Percentiles rank a stretch among this genome's conserved stretches.
Evolutionary conservation across 2,797 vertebrate genomes (phyloP).

Genomic region (Bucorvus abyssinicus): DNA sequence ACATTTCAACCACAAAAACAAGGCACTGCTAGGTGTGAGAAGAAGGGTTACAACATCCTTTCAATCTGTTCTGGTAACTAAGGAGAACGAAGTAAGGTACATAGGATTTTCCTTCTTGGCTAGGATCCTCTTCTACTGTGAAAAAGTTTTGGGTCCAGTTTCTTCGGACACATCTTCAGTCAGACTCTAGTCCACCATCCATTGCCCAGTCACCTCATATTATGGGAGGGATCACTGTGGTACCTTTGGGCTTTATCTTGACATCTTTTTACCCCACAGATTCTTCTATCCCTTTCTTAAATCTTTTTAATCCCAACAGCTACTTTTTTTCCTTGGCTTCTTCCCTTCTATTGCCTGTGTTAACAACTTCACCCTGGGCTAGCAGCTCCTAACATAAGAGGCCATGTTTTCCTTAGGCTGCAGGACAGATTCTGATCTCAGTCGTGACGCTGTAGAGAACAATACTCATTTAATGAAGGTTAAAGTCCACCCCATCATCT

Average conservation of each 20-base stretch:
- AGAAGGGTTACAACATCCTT: not conserved
- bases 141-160: not conserved
- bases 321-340: not conserved
- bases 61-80: not conserved
- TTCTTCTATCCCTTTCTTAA: not conserved
- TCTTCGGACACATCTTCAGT: not conserved
- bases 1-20: not conserved
- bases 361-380: not conserved
- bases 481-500: not conserved
- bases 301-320: not conserved
- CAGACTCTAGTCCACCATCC: not conserved
- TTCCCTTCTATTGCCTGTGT: not conserved
- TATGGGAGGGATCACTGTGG: not conserved
- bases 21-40: not conserved
- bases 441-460: not conserved
- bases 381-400: not conserved
- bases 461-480: not conserved
- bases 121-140: not conserved
- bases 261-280: not conserved
- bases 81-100: not conserved
- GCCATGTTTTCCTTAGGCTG: not conserved
- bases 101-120: not conserved
- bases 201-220: not conserved
- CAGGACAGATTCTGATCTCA: not conserved
- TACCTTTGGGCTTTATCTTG: not conserved